These are phyloP conservation scores for Alloscopus bannaensis DNA, from an alignment of 2,888 invertebrate species.

Conservation along the genomic window DNA sequence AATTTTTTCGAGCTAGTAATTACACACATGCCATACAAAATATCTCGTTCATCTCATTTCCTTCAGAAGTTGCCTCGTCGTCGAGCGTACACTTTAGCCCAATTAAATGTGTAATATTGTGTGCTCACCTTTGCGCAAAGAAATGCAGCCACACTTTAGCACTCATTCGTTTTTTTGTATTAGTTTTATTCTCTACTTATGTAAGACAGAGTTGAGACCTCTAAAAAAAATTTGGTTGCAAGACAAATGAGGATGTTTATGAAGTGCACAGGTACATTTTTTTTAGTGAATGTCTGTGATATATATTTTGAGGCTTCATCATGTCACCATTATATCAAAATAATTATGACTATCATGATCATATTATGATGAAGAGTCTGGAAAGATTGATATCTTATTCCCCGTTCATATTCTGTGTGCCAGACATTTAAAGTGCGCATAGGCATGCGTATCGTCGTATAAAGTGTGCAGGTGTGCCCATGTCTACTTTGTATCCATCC, in stretches of 20 bases:
- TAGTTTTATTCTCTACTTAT: too few species aligned
- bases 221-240: too few species aligned
- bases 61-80: too few species aligned
- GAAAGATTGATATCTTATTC: conserved; percentile 28
- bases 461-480: not conserved
- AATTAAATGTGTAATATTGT: too few species aligned
- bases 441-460: not conserved
- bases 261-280: not conserved
- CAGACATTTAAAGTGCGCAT: not conserved
- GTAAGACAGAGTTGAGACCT: too few species aligned
- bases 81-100: too few species aligned
- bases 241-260: not conserved
- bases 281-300: not conserved
- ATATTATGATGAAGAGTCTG: conserved; percentile 25
- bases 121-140: too few species aligned
- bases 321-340: conserved; percentile 26
- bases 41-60: too few species aligned
- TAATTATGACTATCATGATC: conserved; percentile 21
- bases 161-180: too few species aligned
- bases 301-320: conserved; percentile 3
- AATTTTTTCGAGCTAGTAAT: too few species aligned
- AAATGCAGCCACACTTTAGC: too few species aligned
- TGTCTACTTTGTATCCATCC: conserved; percentile 8
- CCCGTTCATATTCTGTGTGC: not conserved
- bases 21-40: too few species aligned